Percentiles rank a stretch among this genome's conserved stretches.
Conservation (phyloP, 2,113 vertebrate genomes). For the Poecile atricapillus region DNA sequence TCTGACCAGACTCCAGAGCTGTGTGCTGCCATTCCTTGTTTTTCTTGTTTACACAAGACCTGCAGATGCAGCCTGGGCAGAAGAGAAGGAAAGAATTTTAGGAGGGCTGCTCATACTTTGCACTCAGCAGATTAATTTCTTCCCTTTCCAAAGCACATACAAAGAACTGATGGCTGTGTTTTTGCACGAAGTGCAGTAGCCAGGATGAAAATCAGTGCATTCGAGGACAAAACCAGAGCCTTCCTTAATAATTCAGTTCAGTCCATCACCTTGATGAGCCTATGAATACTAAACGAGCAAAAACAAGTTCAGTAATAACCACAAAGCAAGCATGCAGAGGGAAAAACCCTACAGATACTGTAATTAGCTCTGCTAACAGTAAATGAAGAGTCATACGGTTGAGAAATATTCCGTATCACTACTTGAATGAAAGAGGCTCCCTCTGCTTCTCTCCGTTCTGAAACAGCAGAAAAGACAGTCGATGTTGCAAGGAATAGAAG, state of each 20-base stretch:
- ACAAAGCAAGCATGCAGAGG: neutral
- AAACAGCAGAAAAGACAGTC: neutral
- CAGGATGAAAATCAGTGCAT: slow-evolving; percentile 4
- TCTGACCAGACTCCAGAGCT: slow-evolving; percentile 58
- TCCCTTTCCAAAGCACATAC: neutral
- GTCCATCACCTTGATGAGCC: neutral
- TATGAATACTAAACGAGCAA: neutral
- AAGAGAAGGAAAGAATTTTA: slow-evolving; percentile 54
- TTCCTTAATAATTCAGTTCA: slow-evolving; percentile 1
- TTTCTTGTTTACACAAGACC: slow-evolving; percentile 34
- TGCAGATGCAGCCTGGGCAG: slow-evolving; percentile 31
- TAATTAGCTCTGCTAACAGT: neutral
- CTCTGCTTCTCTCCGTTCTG: neutral
- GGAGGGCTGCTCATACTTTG: neutral
- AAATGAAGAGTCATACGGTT: neutral
- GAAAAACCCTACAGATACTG: neutral
- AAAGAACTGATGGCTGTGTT: neutral
- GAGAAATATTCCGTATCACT: neutral
- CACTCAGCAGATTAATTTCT: neutral
- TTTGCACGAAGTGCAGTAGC: neutral
- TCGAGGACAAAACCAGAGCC: neutral
- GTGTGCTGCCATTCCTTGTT: slow-evolving; percentile 15
- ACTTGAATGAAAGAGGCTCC: neutral
- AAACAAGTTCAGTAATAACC: slow-evolving; percentile 8
- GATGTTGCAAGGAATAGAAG: neutral